phyloP scores from a whole-genome alignment of 2,888 invertebrate species.

The Drosophila robusta region DNA sequence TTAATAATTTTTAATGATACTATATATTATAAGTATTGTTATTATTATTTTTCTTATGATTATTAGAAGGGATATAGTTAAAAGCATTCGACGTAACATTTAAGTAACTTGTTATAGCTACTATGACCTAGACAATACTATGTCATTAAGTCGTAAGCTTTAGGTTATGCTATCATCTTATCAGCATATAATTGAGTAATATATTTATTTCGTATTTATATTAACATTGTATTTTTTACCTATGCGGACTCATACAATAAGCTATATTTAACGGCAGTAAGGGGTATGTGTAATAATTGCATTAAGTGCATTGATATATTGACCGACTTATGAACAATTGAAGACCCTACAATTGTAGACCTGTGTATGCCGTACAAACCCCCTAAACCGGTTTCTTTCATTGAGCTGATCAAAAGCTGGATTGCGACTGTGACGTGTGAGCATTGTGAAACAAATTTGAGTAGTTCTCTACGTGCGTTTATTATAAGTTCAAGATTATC shows the following conservation, averaged over 20 bases:
- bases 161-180: no score
- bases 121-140: no score
- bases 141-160: no score
- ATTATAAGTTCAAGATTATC: constrained; percentile 32
- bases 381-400: constrained; percentile 38
- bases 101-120: no score
- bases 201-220: no score
- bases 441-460: constrained; percentile 19
- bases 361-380: constrained; percentile 8
- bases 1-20: no score
- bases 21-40: no score
- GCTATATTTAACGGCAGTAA: background rate
- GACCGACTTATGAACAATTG: constrained; percentile 21
- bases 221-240: no score
- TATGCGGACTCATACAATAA: background rate
- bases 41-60: no score
- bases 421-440: constrained; percentile 10
- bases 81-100: no score
- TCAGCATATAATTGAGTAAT: no score
- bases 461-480: constrained; percentile 11
- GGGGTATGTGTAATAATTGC: background rate
- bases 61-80: no score
- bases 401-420: constrained; percentile 26
- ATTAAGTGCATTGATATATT: constrained; percentile 9
- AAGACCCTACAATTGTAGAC: background rate